Base-by-base conservation (phyloP, 2,113 vertebrate genomes). In the Marcusenius ussheri region DNA sequence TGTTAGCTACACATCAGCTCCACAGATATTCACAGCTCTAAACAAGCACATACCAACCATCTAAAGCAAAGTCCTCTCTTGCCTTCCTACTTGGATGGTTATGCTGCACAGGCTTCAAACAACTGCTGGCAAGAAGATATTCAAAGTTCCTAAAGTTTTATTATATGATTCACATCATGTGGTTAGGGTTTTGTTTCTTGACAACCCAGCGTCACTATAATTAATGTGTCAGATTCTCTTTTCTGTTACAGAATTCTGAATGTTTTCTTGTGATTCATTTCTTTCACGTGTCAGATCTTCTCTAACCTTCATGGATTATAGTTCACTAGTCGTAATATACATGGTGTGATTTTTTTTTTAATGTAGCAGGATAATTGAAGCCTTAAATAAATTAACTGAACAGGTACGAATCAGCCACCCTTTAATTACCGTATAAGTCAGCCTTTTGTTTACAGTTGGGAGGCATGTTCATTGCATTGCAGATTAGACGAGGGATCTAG, bases 371-470 rank as follows among this genome's bases (percentile, higher is more conserved):
- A 45, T 50, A 58, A 45, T 90, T 91, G 84, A 88, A 89, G 35
- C 90, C 84, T 90, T 92, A 91, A 91, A 92, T 45, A 88, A 46
- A 90, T 31, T 90, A 80, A 90, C 87, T 90, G 83, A 86, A 21
- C 91, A 88, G 89, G 90, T 89, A 91, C 87, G 88, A 91, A 91
- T 90, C 35, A 35, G 80, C 42, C 45, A 35, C 31, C 49, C 42
- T 62, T 90, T 91, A 91, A 91, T 92, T 88, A 89, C 35, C 80
- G 87, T 56, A 62, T 62, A 91, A 90, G 89, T 91, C 49, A 58
- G 85, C 87, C 51, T 88, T 93, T 92, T 92, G 90, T 93, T 92
- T 91, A 88, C 88, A 24, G 19, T 53, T 45, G 77, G 53, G 74
- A 89, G 74, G n/a, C 90, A 62, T 84, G 45, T 11, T 83, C 49